A percentile compares a stretch with the other conserved stretches of the same genome.
Evolutionary conservation across 1,140 invertebrate species (phyloP).

Genomic region (Sitodiplosis mosellana): DNA sequence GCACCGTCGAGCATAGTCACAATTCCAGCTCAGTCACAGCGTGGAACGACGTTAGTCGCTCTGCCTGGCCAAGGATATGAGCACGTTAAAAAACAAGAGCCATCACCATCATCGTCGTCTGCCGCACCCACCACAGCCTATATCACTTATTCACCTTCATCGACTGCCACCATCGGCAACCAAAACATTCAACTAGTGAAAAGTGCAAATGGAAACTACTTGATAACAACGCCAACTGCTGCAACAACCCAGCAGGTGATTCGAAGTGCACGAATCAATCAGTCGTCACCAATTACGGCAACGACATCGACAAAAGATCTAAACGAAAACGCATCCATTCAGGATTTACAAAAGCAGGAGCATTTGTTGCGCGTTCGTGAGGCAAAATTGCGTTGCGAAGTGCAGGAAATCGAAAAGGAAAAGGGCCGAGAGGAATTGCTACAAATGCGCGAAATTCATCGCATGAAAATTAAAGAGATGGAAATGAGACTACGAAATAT

Average conservation of each 20-base stretch:
- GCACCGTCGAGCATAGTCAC: too few relatives aligned
- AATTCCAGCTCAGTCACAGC: too few relatives aligned
- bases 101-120: neutral
- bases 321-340: too few relatives aligned
- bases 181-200: too few relatives aligned
- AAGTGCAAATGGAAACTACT: constrained; percentile 13
- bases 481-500: constrained; percentile 23
- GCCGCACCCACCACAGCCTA: constrained; percentile 17
- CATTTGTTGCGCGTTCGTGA: constrained; percentile 18
- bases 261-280: too few relatives aligned
- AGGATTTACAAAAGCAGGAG: neutral
- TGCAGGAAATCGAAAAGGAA: constrained; percentile 19
- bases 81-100: neutral
- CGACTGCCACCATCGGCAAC: constrained; percentile 13
- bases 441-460: constrained; percentile 20
- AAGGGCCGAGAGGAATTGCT: constrained; percentile 21
- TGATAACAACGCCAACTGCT: constrained; percentile 20
- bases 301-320: too few relatives aligned
- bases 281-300: too few relatives aligned
- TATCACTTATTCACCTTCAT: constrained; percentile 22
- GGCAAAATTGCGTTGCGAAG: constrained; percentile 20
- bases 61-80: neutral
- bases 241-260: constrained; percentile 14
- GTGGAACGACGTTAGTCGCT: too few relatives aligned
- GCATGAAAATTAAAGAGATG: constrained; percentile 19